Evolutionary conservation across 1,140 invertebrate species (phyloP), one percentile per base, ranked within the genome.

Genomic region (Apis cerana): DNA sequence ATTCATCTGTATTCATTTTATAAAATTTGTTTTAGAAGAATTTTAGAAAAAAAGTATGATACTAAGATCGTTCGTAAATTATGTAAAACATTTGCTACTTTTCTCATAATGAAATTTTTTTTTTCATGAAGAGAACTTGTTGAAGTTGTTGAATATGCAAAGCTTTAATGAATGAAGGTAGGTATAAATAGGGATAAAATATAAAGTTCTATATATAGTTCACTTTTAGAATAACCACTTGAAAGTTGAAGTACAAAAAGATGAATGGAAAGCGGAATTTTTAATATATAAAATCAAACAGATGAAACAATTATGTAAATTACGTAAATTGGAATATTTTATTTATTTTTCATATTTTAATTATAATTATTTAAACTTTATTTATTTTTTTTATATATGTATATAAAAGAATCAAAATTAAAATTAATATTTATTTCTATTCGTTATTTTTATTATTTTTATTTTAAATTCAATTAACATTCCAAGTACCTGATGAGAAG

Each of bases 401-500:
- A 12, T n/a, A n/a, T 50, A n/a, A 17, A 8, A 0, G 19, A 62
- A 15, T 15, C 13, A 56, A 7, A 17, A 8, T 56, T 56, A 17
- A 56, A 56, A 15, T 56, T 56, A 17, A 56, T 17, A 4, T 43
- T 43, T 43, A 43, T 43, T 43, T 43, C 5, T 43, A 43, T 43
- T 33, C 33, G 2, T 33, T 43, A 43, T 43, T 43, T 43, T 43
- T 43, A 43, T 43, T 43, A 43, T 43, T 43, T 43, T 43, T 0
- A 43, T 43, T 43, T 43, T 43, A 43, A 43, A 43, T 0, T 43
- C 33, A 43, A 43, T 11, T 17, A 70, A 23, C 7, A 56, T 48
- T 75, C 48, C 54, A 70, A 59, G 75, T 84, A 92, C 92, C 89
- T 94, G 94, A 85, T 94, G 94, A 43, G 91, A 88, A 0, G 93